Conservation (phyloP, 2,113 vertebrate genomes). For the Ictalurus furcatus region DNA sequence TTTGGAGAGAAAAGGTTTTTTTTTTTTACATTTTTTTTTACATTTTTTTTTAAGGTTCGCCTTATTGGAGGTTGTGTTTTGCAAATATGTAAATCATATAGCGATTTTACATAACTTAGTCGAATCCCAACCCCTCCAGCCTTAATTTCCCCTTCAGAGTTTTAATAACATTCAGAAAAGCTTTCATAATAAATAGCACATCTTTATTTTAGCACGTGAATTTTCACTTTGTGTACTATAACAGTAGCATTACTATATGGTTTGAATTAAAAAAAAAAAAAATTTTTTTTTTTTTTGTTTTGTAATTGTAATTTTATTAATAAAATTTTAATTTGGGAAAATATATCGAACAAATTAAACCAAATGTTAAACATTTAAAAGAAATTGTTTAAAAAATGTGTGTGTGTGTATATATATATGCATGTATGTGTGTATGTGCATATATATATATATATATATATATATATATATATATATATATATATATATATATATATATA, state of each 20-base stretch:
- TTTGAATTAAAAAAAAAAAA: too few species aligned
- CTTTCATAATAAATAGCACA: neutral
- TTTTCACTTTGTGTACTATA: neutral
- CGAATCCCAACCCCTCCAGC: neutral
- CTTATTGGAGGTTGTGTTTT: neutral
- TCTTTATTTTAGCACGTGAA: neutral
- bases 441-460: too few species aligned
- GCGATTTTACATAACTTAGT: neutral
- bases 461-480: too few species aligned
- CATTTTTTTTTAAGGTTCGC: too few species aligned
- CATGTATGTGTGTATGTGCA: too few species aligned
- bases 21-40: too few species aligned
- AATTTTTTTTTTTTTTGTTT: too few species aligned
- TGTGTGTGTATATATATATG: neutral
- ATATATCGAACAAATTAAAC: too few species aligned
- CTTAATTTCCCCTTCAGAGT: neutral
- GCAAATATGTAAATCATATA: neutral
- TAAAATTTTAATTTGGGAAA: too few species aligned
- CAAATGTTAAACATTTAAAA: too few species aligned
- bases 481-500: too few species aligned
- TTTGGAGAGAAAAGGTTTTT: too few species aligned
- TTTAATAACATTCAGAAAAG: neutral
- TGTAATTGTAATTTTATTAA: neutral
- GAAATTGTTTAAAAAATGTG: neutral
- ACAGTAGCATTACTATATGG: neutral